These are phyloP conservation scores for Limonius californicus DNA, from an alignment of 1,140 invertebrate genomes.

Conservation along the genomic window DNA sequence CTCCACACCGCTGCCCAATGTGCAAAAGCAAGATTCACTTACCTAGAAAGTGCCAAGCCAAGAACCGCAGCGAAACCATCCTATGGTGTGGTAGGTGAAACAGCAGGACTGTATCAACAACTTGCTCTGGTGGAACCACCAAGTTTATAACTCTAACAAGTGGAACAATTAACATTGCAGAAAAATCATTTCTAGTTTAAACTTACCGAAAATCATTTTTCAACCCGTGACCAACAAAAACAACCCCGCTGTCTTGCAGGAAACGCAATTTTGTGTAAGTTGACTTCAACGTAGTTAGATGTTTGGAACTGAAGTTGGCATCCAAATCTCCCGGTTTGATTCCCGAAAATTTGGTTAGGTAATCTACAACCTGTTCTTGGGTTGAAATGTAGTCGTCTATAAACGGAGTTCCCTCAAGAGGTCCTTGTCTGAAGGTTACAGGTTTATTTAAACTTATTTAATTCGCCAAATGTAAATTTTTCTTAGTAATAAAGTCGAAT, in stretches of 20 bases:
- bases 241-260: conserved; percentile 79
- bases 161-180: not conserved
- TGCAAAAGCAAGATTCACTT: too few relatives aligned
- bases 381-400: conserved; percentile 92
- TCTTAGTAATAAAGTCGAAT: too few relatives aligned
- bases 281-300: conserved; percentile 84
- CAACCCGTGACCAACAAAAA: conserved; percentile 88
- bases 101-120: conserved; percentile 82
- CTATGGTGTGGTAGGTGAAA: conserved; percentile 85
- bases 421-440: conserved; percentile 74
- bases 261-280: conserved; percentile 85
- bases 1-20: too few relatives aligned
- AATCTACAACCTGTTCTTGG: conserved; percentile 88
- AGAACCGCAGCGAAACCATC: conserved; percentile 84
- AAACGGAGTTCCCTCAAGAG: conserved; percentile 76
- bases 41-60: conserved; percentile 90
- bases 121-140: conserved; percentile 79
- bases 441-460: too few relatives aligned
- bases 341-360: conserved; percentile 88
- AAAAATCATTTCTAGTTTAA: too few relatives aligned
- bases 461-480: too few relatives aligned
- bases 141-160: conserved; percentile 82
- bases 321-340: conserved; percentile 90
- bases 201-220: conserved; percentile 85
- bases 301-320: conserved; percentile 81